A percentile compares a stretch with the other conserved stretches of the same genome.
These are phyloP conservation scores for Nyctibius grandis DNA, from an alignment of 2,797 vertebrate genomes.

Conservation along the genomic window DNA sequence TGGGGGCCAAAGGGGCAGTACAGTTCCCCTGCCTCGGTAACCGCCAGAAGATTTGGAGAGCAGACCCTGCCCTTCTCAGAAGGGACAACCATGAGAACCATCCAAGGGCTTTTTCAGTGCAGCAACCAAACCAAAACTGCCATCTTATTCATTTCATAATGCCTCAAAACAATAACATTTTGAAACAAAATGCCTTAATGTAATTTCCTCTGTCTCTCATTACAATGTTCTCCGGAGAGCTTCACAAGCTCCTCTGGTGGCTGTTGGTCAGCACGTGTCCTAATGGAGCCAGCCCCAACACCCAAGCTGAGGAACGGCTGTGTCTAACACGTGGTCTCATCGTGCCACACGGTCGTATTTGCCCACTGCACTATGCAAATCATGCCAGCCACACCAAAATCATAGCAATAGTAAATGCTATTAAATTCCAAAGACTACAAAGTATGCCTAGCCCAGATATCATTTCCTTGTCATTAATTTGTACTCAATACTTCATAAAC, in stretches of 20 bases:
- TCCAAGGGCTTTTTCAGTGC: neutral
- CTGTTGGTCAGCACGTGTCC: rapidly evolving
- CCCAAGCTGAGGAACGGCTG: neutral
- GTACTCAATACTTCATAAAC: neutral
- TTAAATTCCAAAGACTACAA: neutral
- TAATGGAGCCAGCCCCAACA: rapidly evolving
- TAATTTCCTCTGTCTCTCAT: neutral
- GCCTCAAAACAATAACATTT: neutral
- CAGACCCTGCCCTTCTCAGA: neutral
- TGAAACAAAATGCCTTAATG: neutral
- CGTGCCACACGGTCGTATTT: rapidly evolving
- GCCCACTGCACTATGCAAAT: neutral
- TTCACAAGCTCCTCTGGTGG: neutral
- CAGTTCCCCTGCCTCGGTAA: neutral
- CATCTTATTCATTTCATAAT: neutral
- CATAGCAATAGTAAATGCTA: neutral
- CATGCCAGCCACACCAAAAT: neutral
- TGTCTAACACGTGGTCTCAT: neutral
- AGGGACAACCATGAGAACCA: neutral
- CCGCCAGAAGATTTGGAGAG: neutral
- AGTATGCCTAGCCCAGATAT: neutral
- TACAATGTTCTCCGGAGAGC: neutral
- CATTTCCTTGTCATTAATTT: neutral
- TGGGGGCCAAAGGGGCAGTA: neutral
- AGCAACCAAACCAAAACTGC: neutral